A percentile compares a stretch with the other conserved stretches of the same genome.
Conservation (phyloP, 1,140 invertebrate genomes). For the Acromyrmex heyeri region DNA sequence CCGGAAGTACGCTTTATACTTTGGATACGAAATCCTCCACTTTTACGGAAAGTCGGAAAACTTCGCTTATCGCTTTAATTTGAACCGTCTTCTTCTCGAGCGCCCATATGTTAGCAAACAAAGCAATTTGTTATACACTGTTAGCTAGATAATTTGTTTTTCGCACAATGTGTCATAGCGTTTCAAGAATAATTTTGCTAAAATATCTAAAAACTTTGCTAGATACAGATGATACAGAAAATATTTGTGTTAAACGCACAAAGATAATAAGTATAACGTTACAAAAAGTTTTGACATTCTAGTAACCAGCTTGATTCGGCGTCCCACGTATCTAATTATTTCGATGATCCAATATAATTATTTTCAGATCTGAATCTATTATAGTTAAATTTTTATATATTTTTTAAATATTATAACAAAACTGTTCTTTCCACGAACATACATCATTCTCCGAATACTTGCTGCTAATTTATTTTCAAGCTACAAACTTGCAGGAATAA, state of each 20-base stretch:
- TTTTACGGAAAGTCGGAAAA: slow-evolving; percentile 5
- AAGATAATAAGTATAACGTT: too few relatives aligned
- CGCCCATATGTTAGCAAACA: slow-evolving; percentile 14
- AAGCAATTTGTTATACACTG: slow-evolving; percentile 30
- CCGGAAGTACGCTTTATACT: neutral
- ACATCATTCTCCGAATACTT: neutral
- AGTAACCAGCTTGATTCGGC: too few relatives aligned
- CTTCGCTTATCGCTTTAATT: slow-evolving; percentile 61
- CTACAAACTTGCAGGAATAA: neutral
- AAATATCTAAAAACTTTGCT: too few relatives aligned
- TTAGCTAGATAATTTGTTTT: slow-evolving; percentile 20
- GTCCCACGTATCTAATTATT: too few relatives aligned
- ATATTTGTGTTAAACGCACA: too few relatives aligned
- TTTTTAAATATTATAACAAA: too few relatives aligned
- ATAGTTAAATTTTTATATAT: too few relatives aligned
- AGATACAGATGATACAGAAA: too few relatives aligned
- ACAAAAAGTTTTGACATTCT: too few relatives aligned
- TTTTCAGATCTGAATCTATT: too few relatives aligned
- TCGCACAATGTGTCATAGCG: neutral
- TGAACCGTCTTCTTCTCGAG: neutral
- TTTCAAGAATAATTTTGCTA: neutral
- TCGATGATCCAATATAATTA: too few relatives aligned
- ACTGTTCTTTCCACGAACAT: too few relatives aligned
- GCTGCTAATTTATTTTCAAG: neutral
- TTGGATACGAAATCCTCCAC: slow-evolving; percentile 14